Evolutionary conservation across 1,140 invertebrate genomes (phyloP).

Genomic region (Ditylenchus dipsaci): DNA sequence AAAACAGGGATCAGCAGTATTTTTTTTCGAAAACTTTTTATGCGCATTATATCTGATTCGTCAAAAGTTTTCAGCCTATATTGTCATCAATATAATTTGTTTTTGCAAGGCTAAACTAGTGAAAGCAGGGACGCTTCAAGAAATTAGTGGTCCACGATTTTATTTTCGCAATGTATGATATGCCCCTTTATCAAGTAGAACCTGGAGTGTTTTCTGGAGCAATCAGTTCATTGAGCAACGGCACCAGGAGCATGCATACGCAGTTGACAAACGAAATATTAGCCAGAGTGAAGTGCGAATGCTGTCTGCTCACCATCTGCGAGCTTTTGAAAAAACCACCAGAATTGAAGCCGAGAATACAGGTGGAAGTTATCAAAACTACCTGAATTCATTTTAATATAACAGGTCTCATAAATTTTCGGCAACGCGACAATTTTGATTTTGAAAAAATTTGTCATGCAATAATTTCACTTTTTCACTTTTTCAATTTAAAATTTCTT

Average conservation of each 20-base stretch:
- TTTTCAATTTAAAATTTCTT: neutral
- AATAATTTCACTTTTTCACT: neutral
- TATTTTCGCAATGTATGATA: too few species aligned
- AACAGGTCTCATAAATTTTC: too few species aligned
- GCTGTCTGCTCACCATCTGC: slow-evolving; percentile 53
- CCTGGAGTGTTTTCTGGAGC: slow-evolving; percentile 46
- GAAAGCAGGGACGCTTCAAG: too few species aligned
- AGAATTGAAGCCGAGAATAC: slow-evolving; percentile 46
- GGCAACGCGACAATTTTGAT: too few species aligned
- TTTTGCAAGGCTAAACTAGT: too few species aligned
- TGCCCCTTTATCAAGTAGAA: slow-evolving; percentile 1
- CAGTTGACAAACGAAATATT: slow-evolving; percentile 55
- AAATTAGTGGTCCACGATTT: too few species aligned
- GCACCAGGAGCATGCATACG: slow-evolving; percentile 54
- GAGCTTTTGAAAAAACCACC: slow-evolving; percentile 48
- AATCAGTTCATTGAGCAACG: slow-evolving; percentile 50
- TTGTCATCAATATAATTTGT: too few species aligned
- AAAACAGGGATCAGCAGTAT: too few species aligned
- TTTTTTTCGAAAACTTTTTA: too few species aligned
- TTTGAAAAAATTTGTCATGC: neutral
- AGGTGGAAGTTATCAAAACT: slow-evolving; percentile 38
- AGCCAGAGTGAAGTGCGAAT: slow-evolving; percentile 54
- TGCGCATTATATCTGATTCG: too few species aligned
- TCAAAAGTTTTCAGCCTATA: too few species aligned
- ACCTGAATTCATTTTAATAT: slow-evolving; percentile 26